Percentiles rank a stretch among this genome's conserved stretches.
These are phyloP conservation scores for Pipistrellus kuhlii DNA, from an alignment of 2,797 vertebrate genomes.

Conservation along the genomic window DNA sequence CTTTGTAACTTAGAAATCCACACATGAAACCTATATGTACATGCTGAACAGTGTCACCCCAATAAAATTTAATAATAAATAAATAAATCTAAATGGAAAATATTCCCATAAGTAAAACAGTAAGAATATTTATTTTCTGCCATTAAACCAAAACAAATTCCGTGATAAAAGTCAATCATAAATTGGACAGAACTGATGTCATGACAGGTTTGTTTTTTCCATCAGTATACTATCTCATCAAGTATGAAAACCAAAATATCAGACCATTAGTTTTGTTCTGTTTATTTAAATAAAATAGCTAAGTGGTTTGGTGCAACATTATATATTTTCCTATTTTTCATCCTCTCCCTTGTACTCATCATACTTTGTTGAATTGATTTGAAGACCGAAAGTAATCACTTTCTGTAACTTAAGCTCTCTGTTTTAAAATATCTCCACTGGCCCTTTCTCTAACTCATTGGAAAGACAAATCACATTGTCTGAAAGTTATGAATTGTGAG, in stretches of 20 bases:
- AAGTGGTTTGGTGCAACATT: conserved; percentile 17
- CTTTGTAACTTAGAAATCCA: too few relatives aligned
- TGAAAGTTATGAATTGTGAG: conserved; percentile 51
- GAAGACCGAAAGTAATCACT: conserved; percentile 51
- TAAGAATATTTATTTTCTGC: conserved; percentile 28
- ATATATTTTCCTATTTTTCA: conserved; percentile 41
- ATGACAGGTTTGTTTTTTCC: not conserved
- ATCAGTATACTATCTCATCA: not conserved
- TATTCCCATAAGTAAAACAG: conserved; percentile 1
- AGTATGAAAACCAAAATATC: not conserved
- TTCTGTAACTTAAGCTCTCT: conserved; percentile 24
- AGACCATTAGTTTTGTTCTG: conserved; percentile 7
- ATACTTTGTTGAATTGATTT: conserved; percentile 50
- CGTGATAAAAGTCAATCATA: not conserved
- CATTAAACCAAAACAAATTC: not conserved
- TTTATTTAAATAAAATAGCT: conserved; percentile 51
- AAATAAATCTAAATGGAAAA: not conserved
- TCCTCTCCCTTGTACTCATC: not conserved
- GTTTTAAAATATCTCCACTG: conserved; percentile 43
- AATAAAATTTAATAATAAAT: too few relatives aligned
- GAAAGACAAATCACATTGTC: conserved; percentile 60
- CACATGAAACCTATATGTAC: too few relatives aligned
- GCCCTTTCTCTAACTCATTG: conserved; percentile 61
- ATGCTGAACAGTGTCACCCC: too few relatives aligned
- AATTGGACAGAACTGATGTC: not conserved